These are phyloP conservation scores for Altica lythri DNA, from an alignment of 2,888 invertebrate genomes.

Conservation along the genomic window DNA sequence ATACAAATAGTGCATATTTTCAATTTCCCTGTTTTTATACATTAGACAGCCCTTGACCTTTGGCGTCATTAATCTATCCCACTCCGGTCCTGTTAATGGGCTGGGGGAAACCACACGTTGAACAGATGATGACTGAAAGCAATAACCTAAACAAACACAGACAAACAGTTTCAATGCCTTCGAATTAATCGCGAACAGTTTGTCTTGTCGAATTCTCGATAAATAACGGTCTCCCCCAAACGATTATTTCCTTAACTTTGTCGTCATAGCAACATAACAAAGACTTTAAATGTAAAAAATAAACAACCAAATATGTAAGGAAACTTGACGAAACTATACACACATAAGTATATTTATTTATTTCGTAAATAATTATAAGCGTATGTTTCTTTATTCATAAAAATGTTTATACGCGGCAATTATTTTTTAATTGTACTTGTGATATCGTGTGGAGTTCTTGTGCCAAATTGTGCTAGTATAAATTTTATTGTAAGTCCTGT, in stretches of 20 bases:
- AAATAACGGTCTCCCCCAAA: slow-evolving; percentile 3
- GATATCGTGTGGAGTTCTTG: slow-evolving; percentile 19
- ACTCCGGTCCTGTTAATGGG: no score
- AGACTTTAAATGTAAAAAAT: neutral
- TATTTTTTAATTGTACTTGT: slow-evolving; percentile 18
- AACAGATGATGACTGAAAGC: slow-evolving; percentile 10
- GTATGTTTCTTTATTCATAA: neutral
- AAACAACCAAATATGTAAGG: neutral
- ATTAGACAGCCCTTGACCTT: no score
- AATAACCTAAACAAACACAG: neutral
- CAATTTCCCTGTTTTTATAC: no score
- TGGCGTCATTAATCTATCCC: no score
- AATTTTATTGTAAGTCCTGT: slow-evolving; percentile 49
- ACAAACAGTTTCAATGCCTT: neutral
- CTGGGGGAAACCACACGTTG: neutral
- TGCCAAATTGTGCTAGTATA: slow-evolving; percentile 18
- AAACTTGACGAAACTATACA: neutral
- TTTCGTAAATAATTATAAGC: neutral
- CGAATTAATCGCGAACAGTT: neutral
- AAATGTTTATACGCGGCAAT: slow-evolving; percentile 18
- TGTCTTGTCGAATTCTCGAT: no score
- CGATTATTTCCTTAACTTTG: neutral
- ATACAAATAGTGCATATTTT: no score
- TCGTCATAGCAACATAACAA: neutral
- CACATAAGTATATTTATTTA: neutral